Percentiles rank a stretch among this genome's conserved stretches.
phyloP scores from a whole-genome alignment of 2,797 vertebrate species.

The Sebastes matsubarae region DNA sequence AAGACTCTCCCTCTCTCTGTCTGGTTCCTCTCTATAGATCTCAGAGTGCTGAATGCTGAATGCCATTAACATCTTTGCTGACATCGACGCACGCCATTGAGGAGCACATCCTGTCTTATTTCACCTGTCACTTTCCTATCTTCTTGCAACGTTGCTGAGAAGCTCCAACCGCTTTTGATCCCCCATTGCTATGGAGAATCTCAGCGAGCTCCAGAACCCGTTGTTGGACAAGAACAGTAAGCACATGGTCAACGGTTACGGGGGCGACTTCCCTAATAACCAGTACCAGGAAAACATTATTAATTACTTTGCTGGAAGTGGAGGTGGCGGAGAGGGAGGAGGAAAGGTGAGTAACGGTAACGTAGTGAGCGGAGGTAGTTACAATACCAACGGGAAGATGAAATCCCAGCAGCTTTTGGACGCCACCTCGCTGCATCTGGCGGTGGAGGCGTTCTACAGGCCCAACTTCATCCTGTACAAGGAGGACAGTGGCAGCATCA shows the following conservation, averaged over 20 bases:
- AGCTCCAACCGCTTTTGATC: conserved; percentile 25
- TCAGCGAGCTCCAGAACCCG: conserved; percentile 94
- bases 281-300: conserved; percentile 94
- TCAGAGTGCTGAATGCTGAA: conserved; percentile 61
- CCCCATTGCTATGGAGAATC: conserved; percentile 87
- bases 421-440: conserved; percentile 94
- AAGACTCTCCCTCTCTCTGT: conserved; percentile 19
- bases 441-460: conserved; percentile 92
- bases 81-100: conserved; percentile 8
- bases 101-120: conserved; percentile 30
- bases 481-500: conserved; percentile 86
- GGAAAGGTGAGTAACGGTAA: conserved; percentile 81
- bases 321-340: conserved; percentile 65
- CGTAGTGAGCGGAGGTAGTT: conserved; percentile 79
- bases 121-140: neutral
- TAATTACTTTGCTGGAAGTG: conserved; percentile 88
- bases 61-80: conserved; percentile 54
- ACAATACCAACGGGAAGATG: conserved; percentile 79
- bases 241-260: conserved; percentile 88
- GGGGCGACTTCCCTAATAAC: conserved; percentile 87
- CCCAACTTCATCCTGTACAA: conserved; percentile 94
- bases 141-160: conserved; percentile 8
- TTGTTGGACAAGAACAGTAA: conserved; percentile 90
- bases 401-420: conserved; percentile 93
- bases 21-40: conserved; percentile 48